Base-by-base conservation (phyloP, 2,888 invertebrate species). In the Lysandra coridon region DNA sequence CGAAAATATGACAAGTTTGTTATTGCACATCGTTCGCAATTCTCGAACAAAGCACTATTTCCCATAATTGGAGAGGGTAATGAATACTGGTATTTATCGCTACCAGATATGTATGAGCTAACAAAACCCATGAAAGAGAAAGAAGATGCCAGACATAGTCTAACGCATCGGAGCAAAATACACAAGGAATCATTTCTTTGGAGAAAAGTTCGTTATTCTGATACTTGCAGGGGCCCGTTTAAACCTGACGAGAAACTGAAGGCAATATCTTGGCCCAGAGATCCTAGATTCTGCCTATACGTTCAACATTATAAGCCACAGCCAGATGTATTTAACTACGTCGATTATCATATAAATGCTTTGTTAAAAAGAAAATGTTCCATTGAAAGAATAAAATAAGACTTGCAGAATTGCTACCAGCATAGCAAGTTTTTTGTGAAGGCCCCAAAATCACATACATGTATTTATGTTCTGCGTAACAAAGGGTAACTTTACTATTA, bases 21-120 rank as follows among this genome's bases (percentile, higher is more conserved):
- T n/a, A 87, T 89, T 80, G 92, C 92, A 84, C 88, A 92, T 82
- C 88, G 90, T 73, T 91, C 93, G n/a, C 83, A 84, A 80, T 94
- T 92, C 83, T 89, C 91, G 6, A 94, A 94, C 83, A 93, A 94
- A 82, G 87, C 89, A 82, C 83, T 94, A 78, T 94, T 94, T 83
- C 94, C 94, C 5, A 88, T 94, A 81, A 94, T 94, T 82, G 94
- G 94, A 17, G 90, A 93, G 81, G 93, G 94, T 6, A 84, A 89
- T 33, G 93, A 94, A 81, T 94, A 94, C 84, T 94, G 94, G 94
- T 94, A 94, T 84, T 84, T 94, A 82, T 93, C 94, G n/a, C 83
- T 94, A 73, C 85, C 92, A n/a, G 94, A 94, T 85, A 92, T 94
- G 93, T 94, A 93, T 81, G 91, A 94, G 81, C 82, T 94, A 80